A percentile compares a stretch with the other conserved stretches of the same genome.
Conservation (phyloP, 2,888 invertebrate species). For the Ichneumoninae sp. region DNA sequence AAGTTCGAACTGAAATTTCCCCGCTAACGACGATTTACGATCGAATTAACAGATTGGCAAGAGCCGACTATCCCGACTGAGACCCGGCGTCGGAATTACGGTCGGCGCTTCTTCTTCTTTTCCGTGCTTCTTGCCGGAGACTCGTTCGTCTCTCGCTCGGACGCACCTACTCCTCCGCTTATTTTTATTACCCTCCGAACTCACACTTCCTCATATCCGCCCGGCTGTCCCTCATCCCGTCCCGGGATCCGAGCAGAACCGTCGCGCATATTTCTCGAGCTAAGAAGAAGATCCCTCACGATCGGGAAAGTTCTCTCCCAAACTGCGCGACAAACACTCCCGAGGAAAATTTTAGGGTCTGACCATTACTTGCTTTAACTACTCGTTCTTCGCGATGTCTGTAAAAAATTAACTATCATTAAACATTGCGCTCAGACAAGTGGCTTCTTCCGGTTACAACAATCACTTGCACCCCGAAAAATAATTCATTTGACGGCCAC, state of each 20-base stretch:
- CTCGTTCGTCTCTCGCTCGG: conserved; percentile 21
- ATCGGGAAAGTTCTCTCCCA: conserved; percentile 49
- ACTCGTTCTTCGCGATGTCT: neutral
- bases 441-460: no score
- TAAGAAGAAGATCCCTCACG: conserved; percentile 37
- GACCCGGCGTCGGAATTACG: conserved; percentile 4
- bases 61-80: conserved; percentile 27
- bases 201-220: neutral
- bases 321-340: conserved; percentile 25
- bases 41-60: conserved; percentile 81
- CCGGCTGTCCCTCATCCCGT: conserved; percentile 28
- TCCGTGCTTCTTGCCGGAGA: conserved; percentile 38
- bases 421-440: no score
- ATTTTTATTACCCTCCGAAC: conserved; percentile 28
- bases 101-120: conserved; percentile 51
- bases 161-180: conserved; percentile 12
- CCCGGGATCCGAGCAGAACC: conserved; percentile 18
- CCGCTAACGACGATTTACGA: conserved; percentile 81
- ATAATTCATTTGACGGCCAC: no score
- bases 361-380: neutral
- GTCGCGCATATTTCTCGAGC: conserved; percentile 20
- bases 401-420: no score
- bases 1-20: conserved; percentile 80
- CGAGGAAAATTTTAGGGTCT: conserved; percentile 6
- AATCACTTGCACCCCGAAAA: no score